These are phyloP conservation scores for Rhincodon typus DNA, from an alignment of 2,797 vertebrate genomes.

Conservation along the genomic window DNA sequence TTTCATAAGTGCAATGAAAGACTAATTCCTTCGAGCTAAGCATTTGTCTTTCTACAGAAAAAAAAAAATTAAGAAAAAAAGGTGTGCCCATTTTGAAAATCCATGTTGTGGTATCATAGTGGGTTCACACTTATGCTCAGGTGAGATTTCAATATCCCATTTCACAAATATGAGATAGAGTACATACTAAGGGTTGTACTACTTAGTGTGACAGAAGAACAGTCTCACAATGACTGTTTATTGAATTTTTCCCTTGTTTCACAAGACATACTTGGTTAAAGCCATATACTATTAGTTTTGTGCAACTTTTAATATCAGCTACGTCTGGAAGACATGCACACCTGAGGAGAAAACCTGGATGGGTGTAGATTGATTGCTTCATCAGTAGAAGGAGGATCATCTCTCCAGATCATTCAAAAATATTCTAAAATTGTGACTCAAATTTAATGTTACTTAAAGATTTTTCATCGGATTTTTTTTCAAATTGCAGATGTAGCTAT, in stretches of 20 bases:
- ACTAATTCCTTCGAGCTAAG: background rate
- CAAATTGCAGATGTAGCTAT: background rate
- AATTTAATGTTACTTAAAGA: too few species aligned
- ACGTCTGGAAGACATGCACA: background rate
- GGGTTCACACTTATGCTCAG: background rate
- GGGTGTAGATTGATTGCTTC: background rate
- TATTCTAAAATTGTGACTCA: background rate
- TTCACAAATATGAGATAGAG: background rate
- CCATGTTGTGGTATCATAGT: background rate
- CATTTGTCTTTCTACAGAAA: conserved; percentile 2
- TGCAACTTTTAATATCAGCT: background rate
- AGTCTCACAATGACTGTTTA: background rate
- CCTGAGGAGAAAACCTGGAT: background rate
- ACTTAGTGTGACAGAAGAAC: background rate
- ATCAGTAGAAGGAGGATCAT: background rate
- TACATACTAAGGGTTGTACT: background rate
- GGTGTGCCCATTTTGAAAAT: background rate
- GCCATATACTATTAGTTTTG: background rate
- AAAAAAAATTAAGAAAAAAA: background rate
- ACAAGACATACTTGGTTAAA: background rate
- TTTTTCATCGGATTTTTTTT: background rate
- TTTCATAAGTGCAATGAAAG: background rate
- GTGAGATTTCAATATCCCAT: background rate
- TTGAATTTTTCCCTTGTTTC: background rate
- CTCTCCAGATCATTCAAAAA: background rate